Conservation (phyloP, 1,140 invertebrate species). For the Drosophila sproati region DNA sequence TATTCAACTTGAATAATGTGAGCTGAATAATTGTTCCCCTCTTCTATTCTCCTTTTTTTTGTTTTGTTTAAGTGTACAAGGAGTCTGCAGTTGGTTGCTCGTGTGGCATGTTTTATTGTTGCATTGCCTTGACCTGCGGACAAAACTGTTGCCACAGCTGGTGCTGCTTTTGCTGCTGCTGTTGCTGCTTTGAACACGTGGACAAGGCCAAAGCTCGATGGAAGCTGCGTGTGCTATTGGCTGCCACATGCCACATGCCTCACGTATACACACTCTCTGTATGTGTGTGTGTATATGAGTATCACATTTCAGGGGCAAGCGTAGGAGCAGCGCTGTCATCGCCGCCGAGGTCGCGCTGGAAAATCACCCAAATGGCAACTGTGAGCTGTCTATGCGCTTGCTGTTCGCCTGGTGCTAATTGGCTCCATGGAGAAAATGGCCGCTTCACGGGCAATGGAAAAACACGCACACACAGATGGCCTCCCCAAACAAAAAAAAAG, state of each 20-base stretch:
- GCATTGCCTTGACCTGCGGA: slow-evolving; percentile 41
- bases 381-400: slow-evolving; percentile 24
- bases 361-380: slow-evolving; percentile 28
- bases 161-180: slow-evolving; percentile 6
- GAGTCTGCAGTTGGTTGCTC: neutral
- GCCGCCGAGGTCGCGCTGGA: slow-evolving; percentile 14
- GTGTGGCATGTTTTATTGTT: slow-evolving; percentile 6
- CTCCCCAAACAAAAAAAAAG: slow-evolving; percentile 7
- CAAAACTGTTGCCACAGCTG: slow-evolving; percentile 8
- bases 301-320: slow-evolving; percentile 49
- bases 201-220: slow-evolving; percentile 48
- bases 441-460: slow-evolving; percentile 53
- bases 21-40: neutral
- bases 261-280: neutral
- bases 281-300: slow-evolving; percentile 5
- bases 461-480: slow-evolving; percentile 43
- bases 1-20: neutral
- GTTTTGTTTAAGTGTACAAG: slow-evolving; percentile 4
- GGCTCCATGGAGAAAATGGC: slow-evolving; percentile 84
- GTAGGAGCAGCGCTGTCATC: slow-evolving; percentile 31
- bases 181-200: slow-evolving; percentile 16
- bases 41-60: neutral
- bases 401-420: slow-evolving; percentile 81
- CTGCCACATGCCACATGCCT: slow-evolving; percentile 1
- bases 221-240: slow-evolving; percentile 38